Conservation (phyloP, 2,797 vertebrate species). For the Syngnathus acus region DNA sequence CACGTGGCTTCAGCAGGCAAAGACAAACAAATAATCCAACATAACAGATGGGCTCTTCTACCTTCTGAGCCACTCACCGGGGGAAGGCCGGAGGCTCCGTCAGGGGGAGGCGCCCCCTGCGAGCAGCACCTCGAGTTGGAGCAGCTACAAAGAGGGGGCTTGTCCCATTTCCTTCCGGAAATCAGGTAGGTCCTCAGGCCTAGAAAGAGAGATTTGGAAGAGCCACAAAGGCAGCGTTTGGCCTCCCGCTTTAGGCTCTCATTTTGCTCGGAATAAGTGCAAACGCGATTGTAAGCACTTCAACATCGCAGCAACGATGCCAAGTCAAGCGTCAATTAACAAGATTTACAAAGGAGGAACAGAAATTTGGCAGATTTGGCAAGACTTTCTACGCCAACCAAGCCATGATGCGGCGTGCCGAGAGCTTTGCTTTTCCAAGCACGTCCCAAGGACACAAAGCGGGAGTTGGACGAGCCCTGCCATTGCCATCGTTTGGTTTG, state of each 20-base stretch:
- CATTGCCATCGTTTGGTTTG: background rate
- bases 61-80: constrained; percentile 59
- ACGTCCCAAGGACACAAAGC: background rate
- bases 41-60: background rate
- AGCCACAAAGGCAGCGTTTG: background rate
- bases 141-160: constrained; percentile 75
- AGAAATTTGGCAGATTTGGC: no score
- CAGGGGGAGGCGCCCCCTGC: constrained; percentile 50
- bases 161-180: constrained; percentile 78
- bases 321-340: no score
- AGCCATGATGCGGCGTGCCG: background rate
- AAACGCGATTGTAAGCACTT: no score
- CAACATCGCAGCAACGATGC: no score
- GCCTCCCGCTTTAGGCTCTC: background rate
- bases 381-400: no score
- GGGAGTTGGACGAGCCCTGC: background rate
- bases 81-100: constrained; percentile 60
- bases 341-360: no score
- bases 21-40: no score
- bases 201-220: constrained; percentile 32
- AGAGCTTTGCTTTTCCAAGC: background rate
- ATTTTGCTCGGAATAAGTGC: no score
- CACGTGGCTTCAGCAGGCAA: constrained; percentile 22
- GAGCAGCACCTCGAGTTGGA: constrained; percentile 59
- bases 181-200: constrained; percentile 91